Conservation (phyloP, 2,113 vertebrate species). For the Sylvia atricapilla region DNA sequence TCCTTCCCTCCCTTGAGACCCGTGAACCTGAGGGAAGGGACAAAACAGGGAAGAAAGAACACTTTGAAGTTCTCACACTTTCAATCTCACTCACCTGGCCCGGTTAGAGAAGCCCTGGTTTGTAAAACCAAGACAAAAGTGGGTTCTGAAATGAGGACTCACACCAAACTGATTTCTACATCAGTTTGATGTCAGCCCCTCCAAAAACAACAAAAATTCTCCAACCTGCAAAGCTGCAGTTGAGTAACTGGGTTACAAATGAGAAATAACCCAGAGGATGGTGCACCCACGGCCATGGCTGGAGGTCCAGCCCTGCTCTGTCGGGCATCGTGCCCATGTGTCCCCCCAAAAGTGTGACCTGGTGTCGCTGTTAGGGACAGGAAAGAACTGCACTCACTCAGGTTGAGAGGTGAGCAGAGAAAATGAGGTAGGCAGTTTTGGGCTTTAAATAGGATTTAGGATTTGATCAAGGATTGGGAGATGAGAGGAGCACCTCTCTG, state of each 20-base stretch:
- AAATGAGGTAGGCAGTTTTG: no score
- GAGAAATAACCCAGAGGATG: background rate
- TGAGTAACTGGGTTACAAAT: background rate
- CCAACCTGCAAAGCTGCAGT: background rate
- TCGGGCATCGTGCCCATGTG: rapidly evolving
- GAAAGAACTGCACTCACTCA: no score
- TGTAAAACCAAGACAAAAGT: background rate
- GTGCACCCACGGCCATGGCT: rapidly evolving
- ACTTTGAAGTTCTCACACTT: background rate
- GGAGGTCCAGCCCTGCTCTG: rapidly evolving
- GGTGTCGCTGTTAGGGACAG: no score
- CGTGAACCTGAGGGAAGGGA: background rate
- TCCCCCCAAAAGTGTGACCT: no score
- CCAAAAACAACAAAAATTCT: background rate
- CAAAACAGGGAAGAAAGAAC: background rate
- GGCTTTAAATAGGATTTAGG: no score
- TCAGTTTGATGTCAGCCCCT: background rate
- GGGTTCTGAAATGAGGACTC: background rate
- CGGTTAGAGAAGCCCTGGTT: background rate
- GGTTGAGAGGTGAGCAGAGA: no score
- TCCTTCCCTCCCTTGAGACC: background rate
- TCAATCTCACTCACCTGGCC: background rate
- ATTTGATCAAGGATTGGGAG: no score
- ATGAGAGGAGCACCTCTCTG: no score
- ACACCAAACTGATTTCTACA: background rate